Evolutionary conservation across 2,113 vertebrate genomes (phyloP), one percentile per base, ranked within the genome.

Genomic region (Zosterops pallidus): DNA sequence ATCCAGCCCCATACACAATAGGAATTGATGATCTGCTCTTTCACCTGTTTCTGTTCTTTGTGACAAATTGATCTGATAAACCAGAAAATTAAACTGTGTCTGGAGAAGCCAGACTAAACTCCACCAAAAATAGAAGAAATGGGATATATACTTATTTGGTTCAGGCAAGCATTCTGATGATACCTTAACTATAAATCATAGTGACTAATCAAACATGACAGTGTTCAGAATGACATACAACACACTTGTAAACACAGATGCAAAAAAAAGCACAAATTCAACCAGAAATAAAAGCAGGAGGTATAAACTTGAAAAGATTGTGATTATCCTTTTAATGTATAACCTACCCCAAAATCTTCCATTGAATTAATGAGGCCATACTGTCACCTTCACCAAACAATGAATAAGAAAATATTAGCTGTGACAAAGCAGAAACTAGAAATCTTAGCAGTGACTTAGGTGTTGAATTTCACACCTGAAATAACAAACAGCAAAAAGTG

Each of bases 51-150:
- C 88, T 96, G 46, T 68, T 82, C 80, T 90, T 95, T 56, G 39
- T 97, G 93, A 97, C 89, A 97, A 97, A 95, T 96, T 95, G 68
- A 97, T 97, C 93, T 97, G 76, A 94, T 96, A 97, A 97, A 96
- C 85, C 86, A 97, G 74, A 97, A 92, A 97, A 98, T 97, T 97
- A 97, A 97, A 96, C 70, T 53, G 4, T 94, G 71, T 97, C 77
- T 97, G 79, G 78, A 97, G 80, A 35, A 97, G 62, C 74, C 92
- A 93, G 64, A 95, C 80, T 94, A 94, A 97, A 95, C 90, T 95
- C 62, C 75, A 42, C 24, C 93, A 89, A 69, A 90, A 87, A 75
- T 14, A 91, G 20, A 95, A 94, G 68, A 90, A 94, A 67, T 71
- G 71, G 55, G 41, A 64, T 75, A 95, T 96, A 96, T 81, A 94